Base-by-base conservation (phyloP, 2,797 vertebrate genomes). In the Mus caroli region DNA sequence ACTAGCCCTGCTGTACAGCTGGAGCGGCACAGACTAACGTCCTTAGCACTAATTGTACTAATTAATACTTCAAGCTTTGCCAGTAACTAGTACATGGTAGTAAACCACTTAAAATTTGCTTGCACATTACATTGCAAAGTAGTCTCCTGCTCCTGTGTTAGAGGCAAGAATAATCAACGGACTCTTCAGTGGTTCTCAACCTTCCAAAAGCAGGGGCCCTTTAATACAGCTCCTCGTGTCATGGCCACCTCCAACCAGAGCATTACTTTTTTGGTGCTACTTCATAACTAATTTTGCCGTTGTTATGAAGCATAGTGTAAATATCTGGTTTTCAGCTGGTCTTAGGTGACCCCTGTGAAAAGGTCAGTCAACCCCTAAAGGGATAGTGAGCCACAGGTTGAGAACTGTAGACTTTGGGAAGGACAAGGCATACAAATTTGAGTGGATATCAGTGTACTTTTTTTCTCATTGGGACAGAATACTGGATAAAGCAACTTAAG, bases 61-160 rank as follows among this genome's bases (percentile, higher is more conserved):
- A 46, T 46, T 37, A 17, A 19, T 40, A 31, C 17, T 37, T 85
- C 12, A 19, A 46, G 31, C 58, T 28, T 20, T 22, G 7, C 58
- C 52, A 56, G 28, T 37, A 90, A 84, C 43, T 19, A 76, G 54
- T 56, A n/a, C 11, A 20, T 46, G n/a, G 9, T n/a, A 20, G 14
- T 43, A 56, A 56, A 90, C 91, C 9, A 80, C 37, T 37, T 75
- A 83, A 91, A 92, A 67, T 64, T 54, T 82, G n/a, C 3, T 28
- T 46, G 1, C n/a, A 56, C 20, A 40, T 73, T 5, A 12, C 37
- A 56, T 20, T 20, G 0, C 24, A 73, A 40, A 40, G 50, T 22
- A 60, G 6, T 73, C 82, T 86, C 64, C 62, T 94, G 86, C 85
- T 64, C 67, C 90, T 56, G 86, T 97, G 78, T 87, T 93, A 52